Percentiles rank a stretch among this genome's conserved stretches.
These are phyloP conservation scores for Muscina levida DNA, from an alignment of 2,888 invertebrate species.

Conservation along the genomic window DNA sequence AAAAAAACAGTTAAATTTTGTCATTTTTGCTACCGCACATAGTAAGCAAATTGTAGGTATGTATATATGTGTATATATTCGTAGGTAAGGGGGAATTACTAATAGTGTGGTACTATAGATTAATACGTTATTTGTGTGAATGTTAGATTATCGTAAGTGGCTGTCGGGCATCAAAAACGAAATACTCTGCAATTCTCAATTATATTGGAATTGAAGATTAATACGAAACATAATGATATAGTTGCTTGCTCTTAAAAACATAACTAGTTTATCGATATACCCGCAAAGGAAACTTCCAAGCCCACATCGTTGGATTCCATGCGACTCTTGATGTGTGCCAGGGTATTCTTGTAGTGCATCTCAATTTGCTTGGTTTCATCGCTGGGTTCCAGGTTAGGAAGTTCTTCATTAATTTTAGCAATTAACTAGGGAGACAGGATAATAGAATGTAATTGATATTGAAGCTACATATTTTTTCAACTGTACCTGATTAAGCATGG, in stretches of 20 bases:
- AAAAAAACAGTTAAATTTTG: too few relatives aligned
- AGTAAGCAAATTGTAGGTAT: too few relatives aligned
- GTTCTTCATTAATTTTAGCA: conserved; percentile 94
- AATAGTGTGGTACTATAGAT: not conserved
- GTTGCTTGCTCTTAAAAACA: too few relatives aligned
- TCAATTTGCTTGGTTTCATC: conserved; percentile 98
- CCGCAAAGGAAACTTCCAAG: conserved; percentile 79
- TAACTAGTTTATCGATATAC: conserved; percentile 78
- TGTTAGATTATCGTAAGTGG: conserved; percentile 39
- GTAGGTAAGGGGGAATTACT: not conserved
- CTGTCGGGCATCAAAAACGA: too few relatives aligned
- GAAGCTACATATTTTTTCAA: conserved; percentile 32
- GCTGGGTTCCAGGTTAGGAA: conserved; percentile 95
- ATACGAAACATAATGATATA: not conserved
- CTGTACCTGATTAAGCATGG: conserved; percentile 83
- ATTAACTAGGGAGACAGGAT: conserved; percentile 86
- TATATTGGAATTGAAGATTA: conserved; percentile 50
- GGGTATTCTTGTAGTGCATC: conserved; percentile 95
- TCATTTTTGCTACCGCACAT: too few relatives aligned
- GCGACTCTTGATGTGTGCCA: conserved; percentile 89
- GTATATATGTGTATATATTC: too few relatives aligned
- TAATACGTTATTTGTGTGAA: conserved; percentile 41
- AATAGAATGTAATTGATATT: conserved; percentile 33
- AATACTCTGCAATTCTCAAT: conserved; percentile 32
- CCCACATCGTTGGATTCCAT: conserved; percentile 79